These are phyloP conservation scores for Semnornis frantzii DNA, from an alignment of 2,113 vertebrate species.

Conservation along the genomic window DNA sequence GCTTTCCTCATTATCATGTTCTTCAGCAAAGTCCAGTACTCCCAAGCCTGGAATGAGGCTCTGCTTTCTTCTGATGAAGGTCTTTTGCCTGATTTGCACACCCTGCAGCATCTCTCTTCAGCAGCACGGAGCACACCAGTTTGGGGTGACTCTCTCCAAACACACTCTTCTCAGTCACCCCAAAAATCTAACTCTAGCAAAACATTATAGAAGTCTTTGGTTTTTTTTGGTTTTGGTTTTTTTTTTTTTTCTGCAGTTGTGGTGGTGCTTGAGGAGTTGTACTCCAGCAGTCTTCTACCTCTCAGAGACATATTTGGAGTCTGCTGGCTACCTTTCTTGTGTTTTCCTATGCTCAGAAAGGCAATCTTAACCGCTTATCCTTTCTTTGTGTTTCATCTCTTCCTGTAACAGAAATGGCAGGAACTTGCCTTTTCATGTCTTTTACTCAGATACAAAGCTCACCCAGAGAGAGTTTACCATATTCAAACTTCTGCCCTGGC, in stretches of 20 bases:
- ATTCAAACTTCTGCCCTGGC: not conserved
- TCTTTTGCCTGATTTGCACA: not conserved
- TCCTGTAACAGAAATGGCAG: not conserved
- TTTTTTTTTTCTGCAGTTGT: not conserved
- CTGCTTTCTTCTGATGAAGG: not conserved
- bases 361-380: not conserved
- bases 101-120: not conserved
- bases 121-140: not conserved
- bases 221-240: not conserved
- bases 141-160: not conserved
- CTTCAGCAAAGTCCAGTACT: not conserved
- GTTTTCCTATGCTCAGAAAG: not conserved
- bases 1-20: not conserved
- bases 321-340: not conserved
- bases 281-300: not conserved
- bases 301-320: not conserved
- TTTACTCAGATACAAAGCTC: not conserved
- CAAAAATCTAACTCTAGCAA: not conserved
- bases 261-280: not conserved
- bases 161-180: accelerated
- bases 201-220: not conserved
- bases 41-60: not conserved
- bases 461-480: not conserved
- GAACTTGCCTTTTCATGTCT: not conserved
- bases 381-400: not conserved